Evolutionary conservation across 2,888 invertebrate genomes (phyloP), one percentile per base, ranked within the genome.

Genomic region (Pherbina coryleti): DNA sequence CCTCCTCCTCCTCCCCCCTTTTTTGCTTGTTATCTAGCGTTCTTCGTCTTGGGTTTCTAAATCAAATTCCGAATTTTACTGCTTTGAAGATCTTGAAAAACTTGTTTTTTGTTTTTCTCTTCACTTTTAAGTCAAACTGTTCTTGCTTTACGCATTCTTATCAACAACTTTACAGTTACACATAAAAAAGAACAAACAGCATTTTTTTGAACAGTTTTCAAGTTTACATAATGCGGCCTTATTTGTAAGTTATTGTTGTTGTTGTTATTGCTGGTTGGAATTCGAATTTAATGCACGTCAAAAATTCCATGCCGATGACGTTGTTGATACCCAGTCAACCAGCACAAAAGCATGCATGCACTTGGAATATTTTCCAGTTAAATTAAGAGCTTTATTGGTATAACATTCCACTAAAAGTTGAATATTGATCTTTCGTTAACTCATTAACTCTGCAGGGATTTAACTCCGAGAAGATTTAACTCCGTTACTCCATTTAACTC

Each of bases 241-340:
- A 25, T 34, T 34, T 67, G 34, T 28, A 3, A 31, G 34, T 31
- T n/a, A 11, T 11, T 31, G 17, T 64, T 34, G 17, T 67, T 37
- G 67, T 67, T 57, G 57, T 57, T 57, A 3, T 57, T 57, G 57
- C 17, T 53, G 3, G 19, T 25, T 60, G 57, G 22, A 62, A 31
- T 25, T 64, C 31, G 7, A 25, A 37, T 37, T 44, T 49, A 14
- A 37, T 67, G 69, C 28, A 25, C 5, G 5, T 25, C 4, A 5
- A 34, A 69, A 66, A 75, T 75, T 75, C 75, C 75, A 25, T 55
- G 17, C 37, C 67, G 75, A 75, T 75, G 75, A 67, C 67, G 73
- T 28, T 25, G 55, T 2, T 34, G 55, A 44, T 44, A 11, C 3
- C 11, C 44, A 44, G 44, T 44, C 44, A 44, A 44, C 14, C 44